Evolutionary conservation across 1,140 invertebrate genomes (phyloP).

Genomic region (Trachymyrmex cornetzi): DNA sequence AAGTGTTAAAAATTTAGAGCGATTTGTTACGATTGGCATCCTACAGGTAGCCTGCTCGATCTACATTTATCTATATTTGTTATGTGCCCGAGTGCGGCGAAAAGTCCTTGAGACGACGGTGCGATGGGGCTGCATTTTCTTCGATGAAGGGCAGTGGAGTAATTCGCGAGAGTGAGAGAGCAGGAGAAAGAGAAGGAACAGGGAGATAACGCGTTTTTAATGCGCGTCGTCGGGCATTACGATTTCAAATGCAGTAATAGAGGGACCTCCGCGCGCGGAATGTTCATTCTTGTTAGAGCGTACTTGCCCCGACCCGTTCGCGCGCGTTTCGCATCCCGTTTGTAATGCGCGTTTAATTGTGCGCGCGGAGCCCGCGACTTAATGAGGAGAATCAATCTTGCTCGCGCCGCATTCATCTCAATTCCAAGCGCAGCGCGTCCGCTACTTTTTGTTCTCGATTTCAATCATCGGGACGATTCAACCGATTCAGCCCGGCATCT

Average conservation of each 20-base stretch:
- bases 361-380: conserved; percentile 57
- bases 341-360: conserved; percentile 76
- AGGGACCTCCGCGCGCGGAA: conserved; percentile 41
- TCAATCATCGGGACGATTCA: conserved; percentile 61
- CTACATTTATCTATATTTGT: conserved; percentile 66
- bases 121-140: conserved; percentile 40
- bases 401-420: conserved; percentile 72
- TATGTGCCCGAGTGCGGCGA: conserved; percentile 52
- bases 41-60: conserved; percentile 35
- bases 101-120: conserved; percentile 73
- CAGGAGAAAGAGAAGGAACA: conserved; percentile 62
- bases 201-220: conserved; percentile 76
- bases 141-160: conserved; percentile 19
- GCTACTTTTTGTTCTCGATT: conserved; percentile 49
- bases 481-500: neutral
- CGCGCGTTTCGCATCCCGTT: conserved; percentile 59
- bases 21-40: neutral
- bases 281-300: conserved; percentile 63
- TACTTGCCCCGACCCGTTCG: conserved; percentile 37
- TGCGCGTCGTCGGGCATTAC: conserved; percentile 66
- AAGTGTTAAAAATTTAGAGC: conserved; percentile 16
- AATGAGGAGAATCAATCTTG: conserved; percentile 77
- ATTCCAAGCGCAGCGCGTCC: conserved; percentile 38
- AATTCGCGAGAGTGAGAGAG: conserved; percentile 2
- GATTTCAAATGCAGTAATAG: conserved; percentile 65